Evolutionary conservation across 2,797 vertebrate species (phyloP).

Genomic region (Lophura swinhoii): DNA sequence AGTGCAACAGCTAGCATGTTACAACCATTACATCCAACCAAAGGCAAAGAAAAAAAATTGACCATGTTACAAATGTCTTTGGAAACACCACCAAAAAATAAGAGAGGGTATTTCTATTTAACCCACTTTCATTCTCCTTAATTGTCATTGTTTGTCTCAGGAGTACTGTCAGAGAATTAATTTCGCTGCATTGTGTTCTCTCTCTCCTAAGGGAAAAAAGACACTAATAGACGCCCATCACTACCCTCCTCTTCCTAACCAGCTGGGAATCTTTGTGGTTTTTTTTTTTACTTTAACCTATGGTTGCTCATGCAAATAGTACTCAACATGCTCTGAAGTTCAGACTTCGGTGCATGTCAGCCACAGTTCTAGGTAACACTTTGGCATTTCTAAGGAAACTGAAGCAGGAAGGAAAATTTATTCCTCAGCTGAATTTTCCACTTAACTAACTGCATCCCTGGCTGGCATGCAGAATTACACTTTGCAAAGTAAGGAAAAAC

Average conservation of each 20-base stretch:
- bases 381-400: conserved; percentile 1
- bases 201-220: not conserved
- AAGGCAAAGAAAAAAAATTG: not conserved
- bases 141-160: not conserved
- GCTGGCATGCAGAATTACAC: not conserved
- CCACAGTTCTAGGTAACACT: not conserved
- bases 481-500: not conserved
- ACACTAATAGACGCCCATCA: not conserved
- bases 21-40: not conserved
- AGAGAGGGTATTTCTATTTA: not conserved
- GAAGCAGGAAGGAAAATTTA: conserved; percentile 9
- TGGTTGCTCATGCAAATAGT: not conserved
- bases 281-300: not conserved
- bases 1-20: not conserved
- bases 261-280: not conserved
- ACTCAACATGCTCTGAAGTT: not conserved
- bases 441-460: not conserved
- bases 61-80: not conserved
- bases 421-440: not conserved
- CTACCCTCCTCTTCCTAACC: not conserved
- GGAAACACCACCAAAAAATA: not conserved
- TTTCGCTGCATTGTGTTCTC: not conserved
- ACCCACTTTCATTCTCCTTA: not conserved
- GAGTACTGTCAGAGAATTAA: not conserved
- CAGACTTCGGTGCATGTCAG: not conserved